Conservation (phyloP, 2,797 vertebrate genomes). For the Oreochromis grahami region DNA sequence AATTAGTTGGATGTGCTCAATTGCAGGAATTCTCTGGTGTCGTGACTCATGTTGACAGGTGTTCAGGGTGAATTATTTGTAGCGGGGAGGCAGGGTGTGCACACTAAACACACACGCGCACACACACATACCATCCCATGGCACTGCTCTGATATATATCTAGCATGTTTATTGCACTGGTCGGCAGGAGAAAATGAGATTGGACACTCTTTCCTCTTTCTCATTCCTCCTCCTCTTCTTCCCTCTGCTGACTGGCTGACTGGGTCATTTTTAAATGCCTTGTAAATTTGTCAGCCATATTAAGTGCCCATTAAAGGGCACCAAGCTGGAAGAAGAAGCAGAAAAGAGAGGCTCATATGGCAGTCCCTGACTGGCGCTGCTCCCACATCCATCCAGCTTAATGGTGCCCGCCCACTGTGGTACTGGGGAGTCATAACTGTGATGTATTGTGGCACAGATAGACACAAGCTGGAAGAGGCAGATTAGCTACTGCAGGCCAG, state of each 20-base stretch:
- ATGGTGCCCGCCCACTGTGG: conserved; percentile 55
- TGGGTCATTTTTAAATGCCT: conserved; percentile 77
- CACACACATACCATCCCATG: conserved; percentile 27
- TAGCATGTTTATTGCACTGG: conserved; percentile 61
- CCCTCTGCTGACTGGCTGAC: conserved; percentile 59
- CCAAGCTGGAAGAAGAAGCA: conserved; percentile 59
- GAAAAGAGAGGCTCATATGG: conserved; percentile 54
- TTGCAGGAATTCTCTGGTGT: conserved; percentile 79
- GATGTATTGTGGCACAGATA: conserved; percentile 53
- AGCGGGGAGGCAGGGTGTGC: conserved; percentile 31
- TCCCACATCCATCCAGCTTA: conserved; percentile 61
- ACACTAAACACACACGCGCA: conserved; percentile 31
- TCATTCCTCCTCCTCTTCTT: conserved; percentile 35
- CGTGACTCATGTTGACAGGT: conserved; percentile 80
- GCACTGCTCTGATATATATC: conserved; percentile 65
- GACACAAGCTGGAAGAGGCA: conserved; percentile 50
- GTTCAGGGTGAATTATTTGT: conserved; percentile 68
- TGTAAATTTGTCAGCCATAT: conserved; percentile 80
- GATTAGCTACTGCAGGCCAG: conserved; percentile 43
- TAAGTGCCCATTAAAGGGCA: conserved; percentile 76
- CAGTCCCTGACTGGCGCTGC: conserved; percentile 47
- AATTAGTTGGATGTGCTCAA: conserved; percentile 85
- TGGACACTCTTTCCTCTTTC: conserved; percentile 57
- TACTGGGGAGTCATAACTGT: conserved; percentile 49
- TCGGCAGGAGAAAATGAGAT: conserved; percentile 68